Evolutionary conservation across 2,113 vertebrate species (phyloP), one percentile per base, ranked within the genome.

Genomic region (Antechinus flavipes): DNA sequence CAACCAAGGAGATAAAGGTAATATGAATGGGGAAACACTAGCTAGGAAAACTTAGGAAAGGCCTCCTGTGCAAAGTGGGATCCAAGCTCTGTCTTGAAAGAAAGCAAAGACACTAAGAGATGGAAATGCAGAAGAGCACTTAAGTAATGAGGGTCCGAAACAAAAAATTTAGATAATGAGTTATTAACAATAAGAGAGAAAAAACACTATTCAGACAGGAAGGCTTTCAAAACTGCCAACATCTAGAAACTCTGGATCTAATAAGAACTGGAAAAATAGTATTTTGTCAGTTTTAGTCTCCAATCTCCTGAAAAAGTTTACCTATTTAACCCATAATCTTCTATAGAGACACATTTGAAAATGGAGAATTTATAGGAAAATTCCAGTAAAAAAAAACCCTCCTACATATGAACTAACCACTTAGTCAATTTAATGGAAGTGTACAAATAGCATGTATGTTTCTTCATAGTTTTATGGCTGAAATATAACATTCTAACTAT

Each of bases 401-500:
- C 8, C 47, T 93, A 26, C 53, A 35, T 90, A 76, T 6, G 16
- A 68, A 68, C 30, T 25, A 68, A 35, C 30, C 35, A 68, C 3
- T 8, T 0, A 68, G 55, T 93, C 68, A 94, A 92, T 89, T 42
- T 68, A 8, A 90, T 68, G 16, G 94, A 90, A 92, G 25, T 53
- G 53, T 76, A 93, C 27, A 95, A 58, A 91, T 68, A 76, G 30
- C 26, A 52, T 24, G 53, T 55, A 0, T 56, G 93, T 91, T 93
- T 96, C 90, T 94, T 96, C 42, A 96, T 93, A 92, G 93, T 90
- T 35, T 68, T 91, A 92, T 90, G 68, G 54, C 91, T 91, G 30
- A 90, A 90, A 76, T 93, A 91, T 58, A 96, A 91, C 35, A n/a
- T 19, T 42, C 35, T 76, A n/a, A n/a, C n/a, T 42, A 42, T 8